Percentiles rank a stretch among this genome's conserved stretches.
Evolutionary conservation across 2,797 vertebrate species (phyloP).

Genomic region (Hoplostethus mediterraneus): DNA sequence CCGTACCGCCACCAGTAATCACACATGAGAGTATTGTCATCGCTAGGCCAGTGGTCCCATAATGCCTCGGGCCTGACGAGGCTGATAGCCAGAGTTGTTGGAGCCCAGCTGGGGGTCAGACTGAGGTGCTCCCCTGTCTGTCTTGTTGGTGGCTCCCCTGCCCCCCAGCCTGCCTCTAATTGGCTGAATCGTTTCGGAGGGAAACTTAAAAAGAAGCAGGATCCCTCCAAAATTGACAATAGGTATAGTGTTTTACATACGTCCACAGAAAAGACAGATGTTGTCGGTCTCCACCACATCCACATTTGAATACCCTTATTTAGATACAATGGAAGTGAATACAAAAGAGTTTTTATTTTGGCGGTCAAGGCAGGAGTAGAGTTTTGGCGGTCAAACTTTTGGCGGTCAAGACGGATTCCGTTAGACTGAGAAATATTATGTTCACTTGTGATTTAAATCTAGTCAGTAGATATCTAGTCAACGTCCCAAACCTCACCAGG

Average conservation of each 20-base stretch:
- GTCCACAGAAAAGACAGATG: slow-evolving; percentile 80
- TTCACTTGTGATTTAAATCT: not conserved
- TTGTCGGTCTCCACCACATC: slow-evolving; percentile 71
- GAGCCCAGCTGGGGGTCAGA: slow-evolving; percentile 73
- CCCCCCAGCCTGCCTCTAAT: slow-evolving; percentile 69
- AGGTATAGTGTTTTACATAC: slow-evolving; percentile 78
- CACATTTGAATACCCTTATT: slow-evolving; percentile 74
- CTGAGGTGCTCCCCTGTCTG: slow-evolving; percentile 70
- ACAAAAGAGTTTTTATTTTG: slow-evolving; percentile 73
- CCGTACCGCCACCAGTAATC: slow-evolving; percentile 39
- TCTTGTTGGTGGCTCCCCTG: slow-evolving; percentile 32
- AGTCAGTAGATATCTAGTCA: too few relatives aligned
- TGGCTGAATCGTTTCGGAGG: slow-evolving; percentile 81
- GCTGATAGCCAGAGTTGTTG: slow-evolving; percentile 61
- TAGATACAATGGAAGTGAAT: slow-evolving; percentile 69
- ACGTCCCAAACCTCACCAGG: too few relatives aligned
- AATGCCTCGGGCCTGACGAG: slow-evolving; percentile 31
- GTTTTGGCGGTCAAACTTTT: slow-evolving; percentile 39
- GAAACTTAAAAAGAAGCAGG: slow-evolving; percentile 72
- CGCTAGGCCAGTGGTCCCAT: slow-evolving; percentile 42
- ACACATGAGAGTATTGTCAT: slow-evolving; percentile 60
- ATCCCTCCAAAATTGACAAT: slow-evolving; percentile 84
- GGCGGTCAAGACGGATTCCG: not conserved
- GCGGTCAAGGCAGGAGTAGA: slow-evolving; percentile 67
- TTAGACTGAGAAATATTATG: too few relatives aligned